Conservation (phyloP, 2,888 invertebrate genomes). For the Tuberolachnus salignus region DNA sequence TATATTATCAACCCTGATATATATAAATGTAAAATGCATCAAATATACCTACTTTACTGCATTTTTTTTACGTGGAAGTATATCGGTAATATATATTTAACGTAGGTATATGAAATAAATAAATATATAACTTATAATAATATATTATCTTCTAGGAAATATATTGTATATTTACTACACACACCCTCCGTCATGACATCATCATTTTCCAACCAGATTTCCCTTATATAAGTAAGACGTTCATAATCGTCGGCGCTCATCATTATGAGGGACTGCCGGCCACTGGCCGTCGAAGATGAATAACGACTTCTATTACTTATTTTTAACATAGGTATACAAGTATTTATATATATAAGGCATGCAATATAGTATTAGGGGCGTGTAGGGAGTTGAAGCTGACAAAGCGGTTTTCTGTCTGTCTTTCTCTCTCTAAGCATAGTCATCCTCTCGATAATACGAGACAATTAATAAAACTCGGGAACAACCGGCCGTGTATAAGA, state of each 20-base stretch:
- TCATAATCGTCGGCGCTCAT: conserved; percentile 30
- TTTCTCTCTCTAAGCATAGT: conserved; percentile 24
- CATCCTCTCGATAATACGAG: conserved; percentile 40
- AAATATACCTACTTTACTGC: too few species aligned
- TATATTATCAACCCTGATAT: too few species aligned
- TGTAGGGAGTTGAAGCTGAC: conserved; percentile 51
- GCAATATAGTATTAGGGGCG: conserved; percentile 12
- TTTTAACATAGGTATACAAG: conserved; percentile 17
- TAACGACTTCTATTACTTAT: conserved; percentile 52
- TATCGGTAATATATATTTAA: too few species aligned
- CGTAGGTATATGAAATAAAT: neutral
- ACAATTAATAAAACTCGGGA: conserved; percentile 52
- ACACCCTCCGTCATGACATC: conserved; percentile 48
- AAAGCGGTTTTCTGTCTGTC: conserved; percentile 39
- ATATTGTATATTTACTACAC: conserved; percentile 9
- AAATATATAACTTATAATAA: neutral
- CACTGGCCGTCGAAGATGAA: conserved; percentile 52
- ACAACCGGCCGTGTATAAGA: conserved; percentile 10
- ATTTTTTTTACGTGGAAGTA: too few species aligned
- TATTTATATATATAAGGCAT: neutral
- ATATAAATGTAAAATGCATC: too few species aligned
- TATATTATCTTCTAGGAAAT: neutral
- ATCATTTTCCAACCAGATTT: conserved; percentile 48
- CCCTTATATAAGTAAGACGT: conserved; percentile 36
- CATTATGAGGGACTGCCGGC: conserved; percentile 43